Conservation (phyloP, 1,140 invertebrate genomes). For the Drosophila oshimai region DNA sequence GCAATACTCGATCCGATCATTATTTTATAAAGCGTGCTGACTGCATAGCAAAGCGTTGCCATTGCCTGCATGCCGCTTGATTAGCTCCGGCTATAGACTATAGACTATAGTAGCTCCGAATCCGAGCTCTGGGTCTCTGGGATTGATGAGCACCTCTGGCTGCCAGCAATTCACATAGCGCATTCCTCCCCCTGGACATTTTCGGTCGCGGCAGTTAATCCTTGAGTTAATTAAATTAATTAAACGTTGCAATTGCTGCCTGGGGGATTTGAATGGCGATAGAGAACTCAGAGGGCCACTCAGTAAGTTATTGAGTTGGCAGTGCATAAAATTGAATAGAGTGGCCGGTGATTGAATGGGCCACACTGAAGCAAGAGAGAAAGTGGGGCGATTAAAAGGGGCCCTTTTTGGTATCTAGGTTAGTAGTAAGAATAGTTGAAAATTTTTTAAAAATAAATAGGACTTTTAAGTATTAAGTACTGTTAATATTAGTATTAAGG, state of each 20-base stretch:
- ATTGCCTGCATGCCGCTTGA: conserved; percentile 73
- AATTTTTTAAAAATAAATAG: too few relatives aligned
- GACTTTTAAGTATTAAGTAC: too few relatives aligned
- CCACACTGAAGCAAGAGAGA: background rate
- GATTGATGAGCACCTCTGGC: conserved; percentile 40
- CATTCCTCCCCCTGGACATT: conserved; percentile 49
- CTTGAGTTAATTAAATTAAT: conserved; percentile 78
- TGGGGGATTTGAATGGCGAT: conserved; percentile 53
- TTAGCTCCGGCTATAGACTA: conserved; percentile 31
- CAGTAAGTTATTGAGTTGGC: conserved; percentile 23
- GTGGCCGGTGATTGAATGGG: background rate
- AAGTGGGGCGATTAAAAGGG: background rate
- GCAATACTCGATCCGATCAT: conserved; percentile 43
- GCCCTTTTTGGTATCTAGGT: background rate
- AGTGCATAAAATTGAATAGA: conserved; percentile 38
- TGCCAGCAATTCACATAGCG: conserved; percentile 21
- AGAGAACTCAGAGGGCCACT: background rate
- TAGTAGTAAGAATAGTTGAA: too few relatives aligned
- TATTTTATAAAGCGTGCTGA: conserved; percentile 80
- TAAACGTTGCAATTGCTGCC: conserved; percentile 61
- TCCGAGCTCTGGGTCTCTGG: background rate
- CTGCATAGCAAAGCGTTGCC: conserved; percentile 78
- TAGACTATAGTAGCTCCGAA: too few relatives aligned
- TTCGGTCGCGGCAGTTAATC: conserved; percentile 56
- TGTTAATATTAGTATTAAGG: too few relatives aligned